Conservation (phyloP, 1,140 invertebrate genomes). For the Zaprionus vittiger region DNA sequence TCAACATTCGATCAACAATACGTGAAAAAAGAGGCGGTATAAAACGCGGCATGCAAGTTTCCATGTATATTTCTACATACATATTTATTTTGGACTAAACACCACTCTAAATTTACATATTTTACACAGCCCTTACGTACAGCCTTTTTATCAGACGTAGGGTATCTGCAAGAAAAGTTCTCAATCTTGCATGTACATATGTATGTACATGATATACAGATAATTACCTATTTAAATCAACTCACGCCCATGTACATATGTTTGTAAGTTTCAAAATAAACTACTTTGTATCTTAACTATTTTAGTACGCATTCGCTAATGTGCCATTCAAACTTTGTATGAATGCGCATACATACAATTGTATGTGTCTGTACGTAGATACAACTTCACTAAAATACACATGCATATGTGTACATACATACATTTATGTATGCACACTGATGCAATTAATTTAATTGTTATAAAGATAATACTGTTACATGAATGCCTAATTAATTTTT, state of each 20-base stretch:
- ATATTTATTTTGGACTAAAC: not conserved
- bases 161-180: not conserved
- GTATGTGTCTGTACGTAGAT: conserved; percentile 23
- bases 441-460: not conserved
- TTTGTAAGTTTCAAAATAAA: not conserved
- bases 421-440: not conserved
- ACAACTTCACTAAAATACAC: not conserved
- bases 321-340: not conserved
- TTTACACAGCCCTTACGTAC: not conserved
- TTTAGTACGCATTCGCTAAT: not conserved
- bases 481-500: conserved; percentile 25
- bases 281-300: not conserved
- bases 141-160: not conserved
- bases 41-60: too few species aligned
- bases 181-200: not conserved
- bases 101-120: not conserved
- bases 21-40: too few species aligned
- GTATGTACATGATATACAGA: not conserved
- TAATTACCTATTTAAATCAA: not conserved
- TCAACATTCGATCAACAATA: not conserved
- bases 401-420: not conserved
- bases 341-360: not conserved
- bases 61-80: too few species aligned
- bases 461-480: conserved; percentile 27
- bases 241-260: not conserved